These are phyloP conservation scores for Entosphenus tridentatus DNA, from an alignment of 2,113 vertebrate genomes.

Conservation along the genomic window DNA sequence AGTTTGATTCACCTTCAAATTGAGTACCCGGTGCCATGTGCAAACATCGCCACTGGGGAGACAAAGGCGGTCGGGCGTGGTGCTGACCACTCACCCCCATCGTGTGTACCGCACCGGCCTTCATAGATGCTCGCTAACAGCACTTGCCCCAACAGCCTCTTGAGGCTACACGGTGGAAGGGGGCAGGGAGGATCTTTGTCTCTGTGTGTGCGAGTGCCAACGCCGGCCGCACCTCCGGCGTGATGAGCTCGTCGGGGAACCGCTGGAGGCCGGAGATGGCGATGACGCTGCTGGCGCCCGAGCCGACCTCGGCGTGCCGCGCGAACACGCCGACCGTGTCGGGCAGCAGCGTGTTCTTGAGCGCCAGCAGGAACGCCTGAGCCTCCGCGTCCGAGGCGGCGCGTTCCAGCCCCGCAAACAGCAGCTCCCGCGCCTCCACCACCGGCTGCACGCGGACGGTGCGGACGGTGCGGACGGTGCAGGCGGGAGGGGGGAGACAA, in stretches of 20 bases:
- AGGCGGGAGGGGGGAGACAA: neutral
- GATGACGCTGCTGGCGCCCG: constrained; percentile 43
- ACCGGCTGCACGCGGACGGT: constrained; percentile 32
- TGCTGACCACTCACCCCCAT: too few relatives aligned
- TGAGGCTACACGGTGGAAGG: too few relatives aligned
- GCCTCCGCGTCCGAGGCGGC: constrained; percentile 36
- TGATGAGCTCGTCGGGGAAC: constrained; percentile 41
- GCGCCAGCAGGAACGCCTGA: constrained; percentile 53
- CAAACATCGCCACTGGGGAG: too few relatives aligned
- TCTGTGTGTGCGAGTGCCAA: too few relatives aligned
- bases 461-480: neutral
- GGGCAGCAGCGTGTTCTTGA: constrained; percentile 67
- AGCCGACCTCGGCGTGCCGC: constrained; percentile 43
- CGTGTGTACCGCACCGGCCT: too few relatives aligned
- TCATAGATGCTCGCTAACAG: too few relatives aligned
- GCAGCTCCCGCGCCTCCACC: constrained; percentile 46
- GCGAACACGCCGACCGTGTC: constrained; percentile 57
- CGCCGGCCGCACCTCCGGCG: constrained; percentile 33
- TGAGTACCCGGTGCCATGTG: too few relatives aligned
- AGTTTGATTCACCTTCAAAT: too few relatives aligned
- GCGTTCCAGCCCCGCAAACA: constrained; percentile 43
- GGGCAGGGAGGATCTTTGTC: too few relatives aligned
- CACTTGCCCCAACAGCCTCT: too few relatives aligned
- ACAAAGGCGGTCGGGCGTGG: too few relatives aligned
- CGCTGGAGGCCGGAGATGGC: constrained; percentile 52